Base-by-base conservation (phyloP, 2,113 vertebrate species). In the Lampris incognitus region DNA sequence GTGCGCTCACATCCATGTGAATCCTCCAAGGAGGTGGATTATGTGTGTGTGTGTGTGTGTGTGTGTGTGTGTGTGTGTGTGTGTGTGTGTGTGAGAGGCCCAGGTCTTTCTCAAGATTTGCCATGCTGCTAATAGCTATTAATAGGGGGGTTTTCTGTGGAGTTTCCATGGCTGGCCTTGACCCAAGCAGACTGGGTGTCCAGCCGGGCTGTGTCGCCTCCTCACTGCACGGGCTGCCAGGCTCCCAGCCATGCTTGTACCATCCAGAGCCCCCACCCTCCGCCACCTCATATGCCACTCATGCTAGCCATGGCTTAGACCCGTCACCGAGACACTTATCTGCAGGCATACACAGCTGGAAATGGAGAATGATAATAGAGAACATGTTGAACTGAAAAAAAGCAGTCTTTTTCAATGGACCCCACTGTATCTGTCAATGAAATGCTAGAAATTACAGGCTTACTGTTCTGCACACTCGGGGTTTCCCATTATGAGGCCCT, bases 101-200 rank as follows among this genome's bases (percentile, higher is more conserved):
- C 50, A 66, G 42, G 46, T 37, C 60, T 78, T 80, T 77, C 66
- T 64, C 67, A 74, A 57, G 69, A 62, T 66, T 76, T 50, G 71
- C 64, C 75, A 77, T 58, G 42, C 63, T 24, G 65, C 73, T 85
- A 85, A 87, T 87, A 82, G 65, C 70, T 84, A 87, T 88, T 85
- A 77, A 82, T 85, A 88, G 78, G 65, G 50, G 48, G 37, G 55
- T 46, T 59, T 63, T 79, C 84, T 77, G 55, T 67, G 64, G 55
- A 49, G 58, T 52, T 63, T 70, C 55, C 49, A 72, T 57, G 44
- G 73, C 62, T 87, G 76, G 38, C 39, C 48, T 56, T 52, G 51
- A 46, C 74, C 71, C 72, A 78, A 38, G 42, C 71, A 64, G 60
- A 55, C 50, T 56, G 60, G 50, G 41, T 63, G 69, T 44, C 59